Base-by-base conservation (phyloP, 2,888 invertebrate species). In the Eupithecia centaureata region DNA sequence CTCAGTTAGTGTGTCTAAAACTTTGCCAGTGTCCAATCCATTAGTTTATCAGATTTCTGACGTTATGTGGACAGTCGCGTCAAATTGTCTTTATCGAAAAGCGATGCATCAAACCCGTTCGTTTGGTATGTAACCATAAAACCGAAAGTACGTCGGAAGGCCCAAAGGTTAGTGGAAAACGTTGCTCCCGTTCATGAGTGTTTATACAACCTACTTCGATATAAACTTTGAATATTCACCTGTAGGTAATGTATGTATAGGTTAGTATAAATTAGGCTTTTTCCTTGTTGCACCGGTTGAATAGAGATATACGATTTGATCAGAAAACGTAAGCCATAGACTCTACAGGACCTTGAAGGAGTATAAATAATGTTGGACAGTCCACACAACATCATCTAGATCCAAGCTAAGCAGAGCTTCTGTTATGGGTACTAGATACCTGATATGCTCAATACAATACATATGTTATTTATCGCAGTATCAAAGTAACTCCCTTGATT, bases 81-180 rank as follows among this genome's bases (percentile, higher is more conserved):
- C 47, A 18, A 22, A 10, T 22, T 25, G 5, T 25, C 13, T 13
- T 8, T 8, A 38, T 35, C 42, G 52, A 59, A 42, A 38, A 27
- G 22, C 27, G 58, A 65, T 62, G 61, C 38, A 25, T 12, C 32
- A 35, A 70, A 70, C 70, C 58, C 25, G 70, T 70, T 70, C 25
- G 70, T 70, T 70, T 64, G 22, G 42, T 30, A 27, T 28, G 38
- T 33, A 35, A 67, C 58, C 47, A 59, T 38, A 35, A 61, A 61
- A 32, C 25, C 57, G 42, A 63, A 60, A 18, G 65, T 59, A 27
- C 18, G 7, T 42, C 42, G 47, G 22, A 47, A 18, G 47, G 22
- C 30, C 68, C 65, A 78, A 78, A 80, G 82, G 79, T 81, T 79
- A 80, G 72, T 73, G 67, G 74, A 63, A 79, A 73, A 70, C 80